Evolutionary conservation across 2,797 vertebrate species (phyloP).

Genomic region (Danionella dracula): DNA sequence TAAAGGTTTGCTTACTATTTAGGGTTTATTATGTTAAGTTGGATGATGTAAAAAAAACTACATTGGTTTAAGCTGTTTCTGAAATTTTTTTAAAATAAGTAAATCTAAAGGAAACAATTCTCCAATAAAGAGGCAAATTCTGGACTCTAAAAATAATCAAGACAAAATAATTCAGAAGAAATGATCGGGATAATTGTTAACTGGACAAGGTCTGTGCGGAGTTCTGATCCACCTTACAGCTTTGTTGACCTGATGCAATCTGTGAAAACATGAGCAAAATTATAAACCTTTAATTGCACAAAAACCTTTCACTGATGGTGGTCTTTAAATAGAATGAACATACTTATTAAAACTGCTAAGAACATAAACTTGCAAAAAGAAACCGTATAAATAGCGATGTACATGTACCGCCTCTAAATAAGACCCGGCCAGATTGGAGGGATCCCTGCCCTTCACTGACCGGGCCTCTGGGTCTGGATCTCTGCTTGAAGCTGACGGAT

Average conservation of each 20-base stretch:
- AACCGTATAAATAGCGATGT: neutral
- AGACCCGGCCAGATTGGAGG: slow-evolving; percentile 43
- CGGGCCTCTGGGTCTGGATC: slow-evolving; percentile 36
- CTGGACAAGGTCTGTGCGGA: slow-evolving; percentile 31
- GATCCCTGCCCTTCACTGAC: neutral
- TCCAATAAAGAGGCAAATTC: too few species aligned
- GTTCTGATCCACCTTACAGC: slow-evolving; percentile 8
- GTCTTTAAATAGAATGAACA: neutral
- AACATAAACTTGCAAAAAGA: neutral
- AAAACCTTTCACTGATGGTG: too few species aligned
- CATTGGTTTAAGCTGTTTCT: too few species aligned
- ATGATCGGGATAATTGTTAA: too few species aligned
- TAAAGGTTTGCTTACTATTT: too few species aligned
- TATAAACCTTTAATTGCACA: too few species aligned
- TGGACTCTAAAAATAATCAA: too few species aligned
- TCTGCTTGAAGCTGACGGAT: slow-evolving; percentile 69
- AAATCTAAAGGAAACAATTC: too few species aligned
- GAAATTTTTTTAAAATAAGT: too few species aligned
- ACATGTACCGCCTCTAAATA: slow-evolving; percentile 43
- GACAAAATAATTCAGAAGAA: too few species aligned
- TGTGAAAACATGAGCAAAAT: slow-evolving; percentile 32
- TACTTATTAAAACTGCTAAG: neutral
- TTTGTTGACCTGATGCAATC: slow-evolving; percentile 45
- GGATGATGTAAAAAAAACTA: too few species aligned
- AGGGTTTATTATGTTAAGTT: too few species aligned